phyloP scores from a whole-genome alignment of 2,797 vertebrate species.

The Myotis daubentonii region DNA sequence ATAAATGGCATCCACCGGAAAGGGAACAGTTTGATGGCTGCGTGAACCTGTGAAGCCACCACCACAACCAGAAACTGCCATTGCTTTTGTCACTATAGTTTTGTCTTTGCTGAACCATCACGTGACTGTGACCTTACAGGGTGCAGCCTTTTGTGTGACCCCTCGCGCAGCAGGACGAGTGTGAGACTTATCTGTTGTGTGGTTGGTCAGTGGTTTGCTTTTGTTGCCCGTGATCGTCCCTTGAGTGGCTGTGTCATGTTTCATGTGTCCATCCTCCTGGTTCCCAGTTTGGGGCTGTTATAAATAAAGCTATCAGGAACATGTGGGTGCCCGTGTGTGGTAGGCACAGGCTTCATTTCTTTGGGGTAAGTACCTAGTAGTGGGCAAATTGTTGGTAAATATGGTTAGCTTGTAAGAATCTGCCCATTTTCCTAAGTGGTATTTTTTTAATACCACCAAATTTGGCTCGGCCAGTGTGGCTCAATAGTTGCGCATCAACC shows the following conservation, averaged over 20 bases:
- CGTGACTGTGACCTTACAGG: background rate
- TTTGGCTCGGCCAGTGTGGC: too few species aligned
- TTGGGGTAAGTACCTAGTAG: too few species aligned
- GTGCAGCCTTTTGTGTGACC: fast-evolving
- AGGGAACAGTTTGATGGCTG: fast-evolving
- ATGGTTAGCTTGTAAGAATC: background rate
- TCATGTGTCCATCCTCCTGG: fast-evolving
- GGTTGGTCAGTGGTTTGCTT: background rate
- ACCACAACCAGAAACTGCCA: too few species aligned
- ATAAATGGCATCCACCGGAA: fast-evolving
- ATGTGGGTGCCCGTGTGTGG: fast-evolving
- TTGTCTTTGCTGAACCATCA: background rate
- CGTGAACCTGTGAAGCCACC: fast-evolving
- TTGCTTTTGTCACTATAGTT: background rate
- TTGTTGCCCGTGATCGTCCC: fast-evolving
- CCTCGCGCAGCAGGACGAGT: fast-evolving
- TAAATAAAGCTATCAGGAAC: background rate
- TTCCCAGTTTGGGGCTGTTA: background rate
- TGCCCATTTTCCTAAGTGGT: background rate
- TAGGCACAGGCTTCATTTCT: background rate
- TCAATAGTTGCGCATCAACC: too few species aligned
- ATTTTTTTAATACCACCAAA: background rate
- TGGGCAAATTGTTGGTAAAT: background rate
- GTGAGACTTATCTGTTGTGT: background rate
- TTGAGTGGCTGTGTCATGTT: fast-evolving